A percentile compares a stretch with the other conserved stretches of the same genome.
Conservation (phyloP, 2,888 invertebrate genomes). For the Pristionchus fissidentatus region DNA sequence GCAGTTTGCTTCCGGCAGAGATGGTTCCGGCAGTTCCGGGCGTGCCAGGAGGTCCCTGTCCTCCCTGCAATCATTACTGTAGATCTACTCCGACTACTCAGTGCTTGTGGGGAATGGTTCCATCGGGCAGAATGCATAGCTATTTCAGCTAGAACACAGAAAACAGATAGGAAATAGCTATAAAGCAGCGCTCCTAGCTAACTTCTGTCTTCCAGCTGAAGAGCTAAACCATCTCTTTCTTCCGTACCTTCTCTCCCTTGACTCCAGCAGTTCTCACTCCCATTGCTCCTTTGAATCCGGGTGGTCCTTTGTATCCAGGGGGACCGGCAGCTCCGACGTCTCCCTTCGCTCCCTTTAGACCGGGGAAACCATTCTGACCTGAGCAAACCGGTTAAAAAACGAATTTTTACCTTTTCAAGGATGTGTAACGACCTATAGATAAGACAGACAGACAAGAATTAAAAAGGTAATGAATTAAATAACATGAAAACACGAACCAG, state of each 20-base stretch:
- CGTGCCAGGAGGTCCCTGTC: slow-evolving; percentile 62
- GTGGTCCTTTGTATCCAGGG: slow-evolving; percentile 71
- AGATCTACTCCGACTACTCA: background rate
- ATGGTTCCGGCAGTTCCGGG: slow-evolving; percentile 72
- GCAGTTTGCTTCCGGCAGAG: slow-evolving; percentile 66
- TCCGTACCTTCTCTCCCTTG: slow-evolving; percentile 72
- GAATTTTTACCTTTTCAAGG: no score
- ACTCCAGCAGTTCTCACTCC: slow-evolving; percentile 71
- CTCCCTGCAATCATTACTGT: slow-evolving; percentile 40
- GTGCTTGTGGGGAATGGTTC: no score
- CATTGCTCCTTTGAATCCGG: slow-evolving; percentile 71
- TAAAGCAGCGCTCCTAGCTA: no score
- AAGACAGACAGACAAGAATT: no score
- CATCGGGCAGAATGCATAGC: no score
- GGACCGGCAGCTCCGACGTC: slow-evolving; percentile 68
- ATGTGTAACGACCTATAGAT: no score
- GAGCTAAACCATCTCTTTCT: no score
- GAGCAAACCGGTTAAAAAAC: slow-evolving; percentile 60
- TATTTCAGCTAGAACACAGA: no score
- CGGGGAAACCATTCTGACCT: slow-evolving; percentile 57
- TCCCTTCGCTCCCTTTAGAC: slow-evolving; percentile 69
- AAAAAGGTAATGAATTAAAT: no score
- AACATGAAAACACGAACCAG: no score
- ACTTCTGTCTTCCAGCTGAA: no score
- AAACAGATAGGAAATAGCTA: no score